A percentile compares a stretch with the other conserved stretches of the same genome.
phyloP scores from a whole-genome alignment of 2,113 vertebrate genomes.

The Vulpes lagopus region DNA sequence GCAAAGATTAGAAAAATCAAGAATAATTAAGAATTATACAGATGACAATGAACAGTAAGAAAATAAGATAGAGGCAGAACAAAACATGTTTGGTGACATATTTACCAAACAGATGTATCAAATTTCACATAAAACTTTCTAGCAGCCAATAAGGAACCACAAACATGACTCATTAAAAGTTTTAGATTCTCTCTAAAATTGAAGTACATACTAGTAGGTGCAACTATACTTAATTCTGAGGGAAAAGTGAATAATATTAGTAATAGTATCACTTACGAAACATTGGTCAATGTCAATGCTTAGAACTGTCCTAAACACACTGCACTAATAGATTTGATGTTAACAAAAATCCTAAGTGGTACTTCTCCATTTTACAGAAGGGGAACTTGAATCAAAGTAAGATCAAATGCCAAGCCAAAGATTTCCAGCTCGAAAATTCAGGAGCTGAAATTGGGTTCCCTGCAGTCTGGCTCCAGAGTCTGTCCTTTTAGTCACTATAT shows the following conservation, averaged over 20 bases:
- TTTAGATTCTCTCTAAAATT: neutral
- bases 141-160: neutral
- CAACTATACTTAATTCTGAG: conserved; percentile 20
- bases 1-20: conserved; percentile 37
- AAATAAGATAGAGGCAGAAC: neutral
- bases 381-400: conserved; percentile 14
- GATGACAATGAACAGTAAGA: neutral
- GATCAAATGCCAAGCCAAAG: neutral
- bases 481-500: neutral
- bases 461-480: conserved; percentile 25
- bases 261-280: neutral
- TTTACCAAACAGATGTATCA: neutral
- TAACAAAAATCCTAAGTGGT: neutral
- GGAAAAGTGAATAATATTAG: neutral
- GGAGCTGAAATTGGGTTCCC: neutral
- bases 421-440: neutral
- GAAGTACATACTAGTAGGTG: neutral
- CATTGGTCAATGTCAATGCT: neutral
- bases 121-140: conserved; percentile 18
- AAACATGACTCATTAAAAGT: neutral
- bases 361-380: neutral
- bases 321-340: neutral
- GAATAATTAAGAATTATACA: conserved; percentile 29
- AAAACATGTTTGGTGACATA: neutral
- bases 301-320: neutral